phyloP scores from a whole-genome alignment of 2,888 invertebrate species.

The Keiferia lycopersicella region DNA sequence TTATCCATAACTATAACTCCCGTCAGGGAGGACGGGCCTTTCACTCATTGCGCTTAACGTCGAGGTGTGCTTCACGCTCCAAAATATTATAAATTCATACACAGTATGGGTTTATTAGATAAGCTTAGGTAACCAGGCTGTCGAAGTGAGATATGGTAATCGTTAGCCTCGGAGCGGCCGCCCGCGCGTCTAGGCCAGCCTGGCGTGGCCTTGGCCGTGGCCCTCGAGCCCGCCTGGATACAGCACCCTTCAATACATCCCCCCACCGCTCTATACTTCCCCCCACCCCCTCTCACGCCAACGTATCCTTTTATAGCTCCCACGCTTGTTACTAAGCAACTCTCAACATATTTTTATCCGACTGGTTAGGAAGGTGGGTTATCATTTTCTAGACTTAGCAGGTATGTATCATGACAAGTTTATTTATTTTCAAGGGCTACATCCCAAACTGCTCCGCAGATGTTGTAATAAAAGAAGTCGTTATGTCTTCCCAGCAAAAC shows the following conservation, averaged over 20 bases:
- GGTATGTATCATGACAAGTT: no score
- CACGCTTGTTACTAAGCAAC: slow-evolving; percentile 24
- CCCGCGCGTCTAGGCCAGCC: slow-evolving; percentile 37
- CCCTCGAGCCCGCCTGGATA: slow-evolving; percentile 30
- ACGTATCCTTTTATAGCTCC: slow-evolving; percentile 26
- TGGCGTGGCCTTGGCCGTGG: slow-evolving; percentile 39
- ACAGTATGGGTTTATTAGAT: background rate
- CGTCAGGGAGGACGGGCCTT: no score
- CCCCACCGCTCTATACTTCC: slow-evolving; percentile 22
- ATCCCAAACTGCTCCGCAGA: no score
- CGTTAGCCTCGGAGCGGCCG: slow-evolving; percentile 29
- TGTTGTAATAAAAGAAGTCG: no score
- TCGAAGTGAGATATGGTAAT: slow-evolving; percentile 41
- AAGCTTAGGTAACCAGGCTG: slow-evolving; percentile 27
- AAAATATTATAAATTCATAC: no score
- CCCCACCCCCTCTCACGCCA: slow-evolving; percentile 23
- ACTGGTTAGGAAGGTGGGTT: no score
- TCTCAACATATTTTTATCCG: background rate
- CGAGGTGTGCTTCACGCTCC: no score
- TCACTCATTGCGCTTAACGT: no score
- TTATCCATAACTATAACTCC: no score
- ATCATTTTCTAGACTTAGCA: no score
- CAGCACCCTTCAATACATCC: slow-evolving; percentile 19
- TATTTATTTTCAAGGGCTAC: no score
- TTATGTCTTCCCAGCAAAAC: no score